Evolutionary conservation across 2,113 vertebrate species (phyloP).

Genomic region (human): DNA sequence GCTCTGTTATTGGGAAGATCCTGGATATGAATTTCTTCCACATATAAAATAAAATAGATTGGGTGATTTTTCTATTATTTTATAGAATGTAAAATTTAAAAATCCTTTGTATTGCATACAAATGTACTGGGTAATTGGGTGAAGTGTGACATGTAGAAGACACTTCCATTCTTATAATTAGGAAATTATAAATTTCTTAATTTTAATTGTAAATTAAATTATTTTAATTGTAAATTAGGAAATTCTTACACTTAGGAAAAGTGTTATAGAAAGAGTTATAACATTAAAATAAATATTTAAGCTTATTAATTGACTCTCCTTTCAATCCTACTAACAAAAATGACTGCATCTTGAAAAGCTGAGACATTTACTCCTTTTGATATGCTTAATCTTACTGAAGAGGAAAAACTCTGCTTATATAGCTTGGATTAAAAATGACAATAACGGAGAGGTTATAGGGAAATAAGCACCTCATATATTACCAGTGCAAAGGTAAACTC

Average conservation of each 20-base stretch:
- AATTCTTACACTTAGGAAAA: neutral
- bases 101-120: neutral
- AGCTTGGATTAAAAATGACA: neutral
- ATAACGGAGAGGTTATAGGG: neutral
- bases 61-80: neutral
- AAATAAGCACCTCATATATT: neutral
- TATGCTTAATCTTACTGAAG: neutral
- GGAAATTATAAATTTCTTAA: neutral
- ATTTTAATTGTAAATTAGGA: neutral
- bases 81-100: neutral
- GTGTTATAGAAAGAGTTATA: neutral
- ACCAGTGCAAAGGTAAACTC: neutral
- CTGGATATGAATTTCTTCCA: neutral
- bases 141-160: neutral
- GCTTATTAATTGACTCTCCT: conserved; percentile 7
- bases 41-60: neutral
- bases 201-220: too few relatives aligned
- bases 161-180: neutral
- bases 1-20: neutral
- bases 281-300: neutral
- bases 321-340: neutral
- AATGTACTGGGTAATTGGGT: neutral
- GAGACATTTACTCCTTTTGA: neutral
- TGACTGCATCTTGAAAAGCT: neutral
- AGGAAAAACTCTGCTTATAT: neutral